Evolutionary conservation across 2,797 vertebrate genomes (phyloP), one percentile per base, ranked within the genome.

Genomic region (Enteromius radiatus): DNA sequence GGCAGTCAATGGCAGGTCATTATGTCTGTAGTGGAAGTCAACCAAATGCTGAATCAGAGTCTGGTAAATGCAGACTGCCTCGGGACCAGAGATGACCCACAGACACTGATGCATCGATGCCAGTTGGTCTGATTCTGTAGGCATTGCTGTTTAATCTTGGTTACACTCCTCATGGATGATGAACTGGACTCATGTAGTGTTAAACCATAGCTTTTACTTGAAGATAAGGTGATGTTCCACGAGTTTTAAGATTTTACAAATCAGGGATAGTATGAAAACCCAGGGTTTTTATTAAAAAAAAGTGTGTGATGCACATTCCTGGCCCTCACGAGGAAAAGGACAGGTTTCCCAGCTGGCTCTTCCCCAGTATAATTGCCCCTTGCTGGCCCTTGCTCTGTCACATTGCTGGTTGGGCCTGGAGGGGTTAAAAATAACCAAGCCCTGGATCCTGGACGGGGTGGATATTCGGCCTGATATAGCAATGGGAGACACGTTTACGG

Each of bases 341-440:
- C 41, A 54, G 63, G 71, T 61, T 87, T 85, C 71, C 75, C 45
- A 82, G 78, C 61, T 33, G 43, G 73, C 83, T 86, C 49, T 64
- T 84, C 41, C 83, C 86, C 92, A 91, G 90, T 90, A 93, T 90
- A 91, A 87, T 6, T 63, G 38, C 67, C 83, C 61, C 81, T 84
- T 87, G 83, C 87, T 81, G 41, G 69, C 78, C 81, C 86, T 86
- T 67, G 26, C 84, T 56, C 36, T 83, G 71, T 88, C 71, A 77
- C 79, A 68, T 61, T 56, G 65, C 73, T 56, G 49, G n/a, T 33
- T 31, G 80, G 85, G 56, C 85, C 43, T 80, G 82, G 82, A 68
- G 74, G 81, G 54, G 78, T 64, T 91, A 93, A 92, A 93, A 94
- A 93, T 93, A 94, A 90, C 88, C 61, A 36, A 76, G 19, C 36